Evolutionary conservation across 2,797 vertebrate species (phyloP).

Genomic region (Aphelocoma californica): DNA sequence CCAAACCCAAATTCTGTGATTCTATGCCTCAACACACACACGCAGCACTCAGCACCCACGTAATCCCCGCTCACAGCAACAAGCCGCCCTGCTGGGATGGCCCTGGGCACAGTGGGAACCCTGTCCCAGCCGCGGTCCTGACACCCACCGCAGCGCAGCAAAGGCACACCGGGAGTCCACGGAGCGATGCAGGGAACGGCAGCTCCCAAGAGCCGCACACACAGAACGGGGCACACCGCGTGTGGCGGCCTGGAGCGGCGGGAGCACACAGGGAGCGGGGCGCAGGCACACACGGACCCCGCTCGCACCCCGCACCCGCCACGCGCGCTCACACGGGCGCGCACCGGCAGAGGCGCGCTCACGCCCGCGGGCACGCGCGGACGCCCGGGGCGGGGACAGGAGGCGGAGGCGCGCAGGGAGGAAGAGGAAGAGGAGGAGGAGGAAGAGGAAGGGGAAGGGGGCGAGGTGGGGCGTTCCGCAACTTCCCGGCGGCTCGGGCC

Average conservation of each 20-base stretch:
- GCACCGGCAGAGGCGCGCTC: not conserved
- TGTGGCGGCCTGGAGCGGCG: accelerated
- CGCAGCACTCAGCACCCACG: not conserved
- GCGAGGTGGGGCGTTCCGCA: not conserved
- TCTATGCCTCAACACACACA: not conserved
- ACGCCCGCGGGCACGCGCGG: no score
- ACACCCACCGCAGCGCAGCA: not conserved
- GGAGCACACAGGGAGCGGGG: not conserved
- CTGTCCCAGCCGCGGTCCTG: not conserved
- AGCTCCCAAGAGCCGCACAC: accelerated
- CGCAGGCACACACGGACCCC: accelerated
- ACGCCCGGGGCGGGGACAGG: not conserved
- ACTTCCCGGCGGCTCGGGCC: not conserved
- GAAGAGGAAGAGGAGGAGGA: not conserved
- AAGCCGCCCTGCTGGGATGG: not conserved
- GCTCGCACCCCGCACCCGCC: not conserved
- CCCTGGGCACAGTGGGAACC: accelerated
- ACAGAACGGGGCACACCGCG: not conserved
- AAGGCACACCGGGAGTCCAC: not conserved
- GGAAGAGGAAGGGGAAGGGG: not conserved
- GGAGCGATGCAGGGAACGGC: accelerated
- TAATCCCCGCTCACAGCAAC: not conserved
- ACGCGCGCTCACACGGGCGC: not conserved
- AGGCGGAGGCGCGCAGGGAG: not conserved
- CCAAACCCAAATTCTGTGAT: not conserved